Evolutionary conservation across 2,797 vertebrate species (phyloP), one percentile per base, ranked within the genome.

Genomic region (Phrynocephalus forsythii): DNA sequence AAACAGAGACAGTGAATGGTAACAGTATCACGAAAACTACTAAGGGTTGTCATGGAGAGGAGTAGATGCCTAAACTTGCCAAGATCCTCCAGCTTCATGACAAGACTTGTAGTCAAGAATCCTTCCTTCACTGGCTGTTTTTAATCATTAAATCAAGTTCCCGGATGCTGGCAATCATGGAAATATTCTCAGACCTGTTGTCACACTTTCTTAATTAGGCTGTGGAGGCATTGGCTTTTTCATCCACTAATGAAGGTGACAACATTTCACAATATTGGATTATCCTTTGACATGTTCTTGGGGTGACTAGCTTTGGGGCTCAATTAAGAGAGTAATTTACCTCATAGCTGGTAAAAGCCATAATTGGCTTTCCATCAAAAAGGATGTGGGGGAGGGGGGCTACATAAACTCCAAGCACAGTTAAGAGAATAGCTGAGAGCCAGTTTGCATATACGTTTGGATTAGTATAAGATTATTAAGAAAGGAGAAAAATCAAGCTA

Each of bases 291-390:
- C 13, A 72, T 44, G 60, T 86, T 86, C 38, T 68, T 26, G 69
- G 48, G 33, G 33, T 69, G 60, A 68, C 77, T 80, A 77, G 38
- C 48, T 86, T 22, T 67, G 63, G 76, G 82, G 68, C 76, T 80
- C 50, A 80, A 84, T 68, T 80, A 81, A 84, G 10, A 63, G 20
- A 81, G 13, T 26, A 86, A 79, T 83, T 83, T 86, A 56, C 48
- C 60, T 75, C 24, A 76, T 72, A 8, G 1, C 26, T 5, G n/a
- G 52, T n/a, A n/a, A 88, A 89, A 24, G n/a, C 28, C 7, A 26
- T 56, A 84, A 75, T 38, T 66, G 18, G 30, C 3, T 60, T 48
- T 60, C 30, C 28, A 10, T 68, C n/a, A 56, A 26, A 5, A 83
- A 79, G 52, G 69, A 66, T 56, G 26, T 5, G 13, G 18, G 18